Evolutionary conservation across 2,797 vertebrate species (phyloP).

Genomic region (Cossypha dichroa): DNA sequence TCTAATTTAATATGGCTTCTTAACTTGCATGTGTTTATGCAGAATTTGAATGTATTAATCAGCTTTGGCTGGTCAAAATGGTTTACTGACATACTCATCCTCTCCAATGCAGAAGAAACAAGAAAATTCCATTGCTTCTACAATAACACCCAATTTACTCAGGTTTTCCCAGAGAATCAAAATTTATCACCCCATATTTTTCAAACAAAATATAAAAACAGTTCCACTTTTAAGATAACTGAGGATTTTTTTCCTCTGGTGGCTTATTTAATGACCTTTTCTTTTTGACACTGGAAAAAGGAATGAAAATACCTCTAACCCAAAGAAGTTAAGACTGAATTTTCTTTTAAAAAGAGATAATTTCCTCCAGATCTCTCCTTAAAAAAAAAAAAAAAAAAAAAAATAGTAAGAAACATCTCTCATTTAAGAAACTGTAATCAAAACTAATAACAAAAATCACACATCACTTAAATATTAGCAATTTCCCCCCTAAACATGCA

Average conservation of each 20-base stretch:
- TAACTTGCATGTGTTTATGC: not conserved
- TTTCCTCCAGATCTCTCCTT: not conserved
- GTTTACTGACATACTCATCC: not conserved
- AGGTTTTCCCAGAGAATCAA: not conserved
- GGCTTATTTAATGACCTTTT: not conserved
- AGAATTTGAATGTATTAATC: not conserved
- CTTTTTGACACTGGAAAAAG: not conserved
- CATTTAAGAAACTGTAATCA: not conserved
- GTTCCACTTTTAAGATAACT: not conserved
- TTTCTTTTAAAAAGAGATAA: not conserved
- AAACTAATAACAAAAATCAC: not conserved
- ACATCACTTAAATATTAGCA: not conserved
- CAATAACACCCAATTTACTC: not conserved
- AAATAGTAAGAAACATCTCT: not conserved
- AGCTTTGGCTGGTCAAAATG: not conserved
- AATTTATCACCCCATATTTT: not conserved
- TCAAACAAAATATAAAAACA: not conserved
- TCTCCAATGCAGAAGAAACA: not conserved
- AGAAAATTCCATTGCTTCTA: not conserved
- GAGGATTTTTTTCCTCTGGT: not conserved
- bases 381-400: not conserved
- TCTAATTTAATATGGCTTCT: not conserved
- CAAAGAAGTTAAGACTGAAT: not conserved
- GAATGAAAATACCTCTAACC: not conserved
- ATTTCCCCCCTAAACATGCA: not conserved